Base-by-base conservation (phyloP, 2,113 vertebrate genomes). In the Coturnix japonica region DNA sequence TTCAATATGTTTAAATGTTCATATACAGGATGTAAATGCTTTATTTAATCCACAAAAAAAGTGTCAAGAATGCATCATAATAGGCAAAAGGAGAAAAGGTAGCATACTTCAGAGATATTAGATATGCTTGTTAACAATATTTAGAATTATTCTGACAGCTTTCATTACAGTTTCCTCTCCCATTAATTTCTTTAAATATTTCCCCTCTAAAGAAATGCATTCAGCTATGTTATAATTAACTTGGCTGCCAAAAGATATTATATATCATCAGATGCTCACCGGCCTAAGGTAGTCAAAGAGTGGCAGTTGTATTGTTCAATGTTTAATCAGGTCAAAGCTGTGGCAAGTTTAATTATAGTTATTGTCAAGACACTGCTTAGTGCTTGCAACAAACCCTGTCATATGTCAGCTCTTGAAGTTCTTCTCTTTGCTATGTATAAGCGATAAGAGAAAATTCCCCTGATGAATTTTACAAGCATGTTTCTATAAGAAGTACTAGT, bases 191-290 rank as follows among this genome's bases (percentile, higher is more conserved):
- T 94, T 97, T 81, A 97, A 97, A 97, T 97, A 97, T 96, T 91
- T 95, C 89, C 75, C 95, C 96, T 98, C 95, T 94, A 94, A 98
- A 97, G 95, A 96, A 97, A 97, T 96, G 95, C 94, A 96, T 97
- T 97, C 97, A 97, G 88, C 97, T 98, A 97, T 97, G 97, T 98
- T 98, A 98, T 98, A 99, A 99, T 99, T 99, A 99, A 98, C 96
- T 96, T 97, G 96, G 95, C 98, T 99, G 98, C 98, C 98, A 98
- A 98, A 98, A 98, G 95, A 97, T 98, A 98, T 98, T 98, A 98
- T 97, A 97, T 98, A 98, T 97, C 97, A 98, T 98, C 96, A 97
- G 89, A 96, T 96, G 67, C 96, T 98, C 96, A 97, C 92, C 94
- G 90, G 97, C 97, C 97, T 97, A 91, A 98, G 97, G 97, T 98